These are phyloP conservation scores for Chaenocephalus aceratus DNA, from an alignment of 2,113 vertebrate species.

Conservation along the genomic window DNA sequence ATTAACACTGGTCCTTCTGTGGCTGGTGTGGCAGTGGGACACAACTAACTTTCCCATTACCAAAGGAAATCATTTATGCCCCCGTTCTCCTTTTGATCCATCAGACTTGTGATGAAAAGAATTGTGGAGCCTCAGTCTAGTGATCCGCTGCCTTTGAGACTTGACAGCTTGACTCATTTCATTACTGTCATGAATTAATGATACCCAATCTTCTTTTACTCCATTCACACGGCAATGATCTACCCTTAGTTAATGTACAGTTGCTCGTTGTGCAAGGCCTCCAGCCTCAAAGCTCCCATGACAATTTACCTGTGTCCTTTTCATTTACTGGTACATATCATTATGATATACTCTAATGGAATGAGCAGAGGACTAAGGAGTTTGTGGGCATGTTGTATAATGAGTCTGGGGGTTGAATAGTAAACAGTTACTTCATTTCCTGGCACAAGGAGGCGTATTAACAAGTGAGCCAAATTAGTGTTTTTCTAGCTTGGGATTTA, in stretches of 20 bases:
- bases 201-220: slow-evolving; percentile 56
- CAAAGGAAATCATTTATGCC: slow-evolving; percentile 63
- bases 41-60: slow-evolving; percentile 52
- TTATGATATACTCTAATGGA: slow-evolving; percentile 61
- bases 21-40: slow-evolving; percentile 37
- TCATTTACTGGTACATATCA: slow-evolving; percentile 55
- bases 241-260: slow-evolving; percentile 67
- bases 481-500: slow-evolving; percentile 19
- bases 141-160: slow-evolving; percentile 70
- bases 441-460: slow-evolving; percentile 19
- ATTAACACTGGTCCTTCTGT: slow-evolving; percentile 38
- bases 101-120: slow-evolving; percentile 68
- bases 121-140: slow-evolving; percentile 49
- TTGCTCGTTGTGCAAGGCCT: slow-evolving; percentile 47
- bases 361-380: slow-evolving; percentile 25
- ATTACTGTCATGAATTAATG: slow-evolving; percentile 79
- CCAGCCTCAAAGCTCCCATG: slow-evolving; percentile 61
- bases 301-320: slow-evolving; percentile 75
- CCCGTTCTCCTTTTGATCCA: slow-evolving; percentile 61
- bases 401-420: slow-evolving; percentile 41
- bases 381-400: slow-evolving; percentile 55
- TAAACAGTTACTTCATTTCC: slow-evolving; percentile 48
- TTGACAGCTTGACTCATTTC: slow-evolving; percentile 77
- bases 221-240: slow-evolving; percentile 58
- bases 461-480: slow-evolving; percentile 23